phyloP scores from a whole-genome alignment of 2,888 invertebrate species.

The Elysia crispata region DNA sequence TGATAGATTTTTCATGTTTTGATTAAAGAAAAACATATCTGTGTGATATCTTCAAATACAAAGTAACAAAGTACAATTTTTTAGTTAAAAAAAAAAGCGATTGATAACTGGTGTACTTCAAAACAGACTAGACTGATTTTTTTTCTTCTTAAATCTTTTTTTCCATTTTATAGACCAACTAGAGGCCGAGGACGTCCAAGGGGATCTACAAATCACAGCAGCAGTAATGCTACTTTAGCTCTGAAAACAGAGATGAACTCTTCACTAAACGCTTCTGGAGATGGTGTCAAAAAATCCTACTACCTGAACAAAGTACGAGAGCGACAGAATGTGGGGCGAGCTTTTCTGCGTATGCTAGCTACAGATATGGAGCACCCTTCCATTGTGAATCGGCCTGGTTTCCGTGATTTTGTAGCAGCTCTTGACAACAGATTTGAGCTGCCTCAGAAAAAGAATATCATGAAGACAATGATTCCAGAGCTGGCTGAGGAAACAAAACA shows the following conservation, averaged over 20 bases:
- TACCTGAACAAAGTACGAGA: too few relatives aligned
- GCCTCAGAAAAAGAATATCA: conserved; percentile 37
- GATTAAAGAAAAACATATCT: too few relatives aligned
- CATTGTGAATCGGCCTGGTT: conserved; percentile 41
- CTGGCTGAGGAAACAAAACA: conserved; percentile 42
- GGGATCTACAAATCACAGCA: too few relatives aligned
- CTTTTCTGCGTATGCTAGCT: conserved; percentile 41
- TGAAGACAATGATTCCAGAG: conserved; percentile 33
- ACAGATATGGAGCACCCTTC: conserved; percentile 38
- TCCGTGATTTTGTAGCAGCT: conserved; percentile 35
- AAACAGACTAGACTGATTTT: too few relatives aligned
- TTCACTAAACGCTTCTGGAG: not conserved
- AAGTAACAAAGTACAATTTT: too few relatives aligned
- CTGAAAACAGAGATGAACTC: not conserved
- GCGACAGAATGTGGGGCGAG: conserved; percentile 18
- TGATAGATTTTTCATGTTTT: too few relatives aligned
- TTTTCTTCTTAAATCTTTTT: too few relatives aligned
- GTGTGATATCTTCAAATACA: too few relatives aligned
- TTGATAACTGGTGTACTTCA: too few relatives aligned
- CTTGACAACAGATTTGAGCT: conserved; percentile 39
- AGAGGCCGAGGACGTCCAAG: conserved; percentile 15
- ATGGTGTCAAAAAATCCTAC: too few relatives aligned
- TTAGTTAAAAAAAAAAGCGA: too few relatives aligned
- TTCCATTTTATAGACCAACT: too few relatives aligned
- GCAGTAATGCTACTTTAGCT: not conserved